Evolutionary conservation across 2,888 invertebrate species (phyloP).

Genomic region (Caenorhabditis uteleia): DNA sequence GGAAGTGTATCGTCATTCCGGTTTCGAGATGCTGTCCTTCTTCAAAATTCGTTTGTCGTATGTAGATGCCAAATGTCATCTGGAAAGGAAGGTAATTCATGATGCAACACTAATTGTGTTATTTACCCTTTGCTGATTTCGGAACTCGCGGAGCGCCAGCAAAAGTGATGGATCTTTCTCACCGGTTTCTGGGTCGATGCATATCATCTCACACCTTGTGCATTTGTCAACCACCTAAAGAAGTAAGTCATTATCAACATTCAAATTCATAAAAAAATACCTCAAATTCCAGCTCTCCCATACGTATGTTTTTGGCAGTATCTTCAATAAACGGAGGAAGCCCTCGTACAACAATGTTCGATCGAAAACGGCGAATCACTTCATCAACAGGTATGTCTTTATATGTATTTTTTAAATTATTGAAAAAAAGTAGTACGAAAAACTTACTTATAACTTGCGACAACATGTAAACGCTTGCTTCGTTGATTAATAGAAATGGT

Average conservation of each 20-base stretch:
- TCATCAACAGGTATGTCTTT: slow-evolving; percentile 71
- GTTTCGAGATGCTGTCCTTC: slow-evolving; percentile 3
- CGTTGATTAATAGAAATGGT: slow-evolving; percentile 83
- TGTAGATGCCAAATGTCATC: slow-evolving; percentile 65
- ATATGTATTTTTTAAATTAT: too few species aligned
- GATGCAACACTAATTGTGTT: too few species aligned
- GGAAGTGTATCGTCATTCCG: too few species aligned
- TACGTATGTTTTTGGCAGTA: slow-evolving; percentile 76
- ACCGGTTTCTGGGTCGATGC: slow-evolving; percentile 86
- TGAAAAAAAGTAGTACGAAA: too few species aligned
- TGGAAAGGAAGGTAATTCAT: too few species aligned
- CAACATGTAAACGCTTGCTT: slow-evolving; percentile 77
- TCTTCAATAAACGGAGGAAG: slow-evolving; percentile 81
- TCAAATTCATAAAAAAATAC: slow-evolving; percentile 26
- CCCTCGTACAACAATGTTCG: slow-evolving; percentile 83
- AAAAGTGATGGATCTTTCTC: slow-evolving; percentile 72
- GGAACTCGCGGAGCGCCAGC: slow-evolving; percentile 67
- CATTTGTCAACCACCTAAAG: slow-evolving; percentile 77
- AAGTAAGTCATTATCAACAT: not conserved
- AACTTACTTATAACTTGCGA: slow-evolving; percentile 73
- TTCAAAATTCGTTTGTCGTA: slow-evolving; percentile 33
- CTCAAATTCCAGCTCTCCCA: slow-evolving; percentile 74
- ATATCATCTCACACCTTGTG: slow-evolving; percentile 92
- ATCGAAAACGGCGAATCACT: slow-evolving; percentile 79
- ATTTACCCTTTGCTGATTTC: slow-evolving; percentile 51